Evolutionary conservation across 2,888 invertebrate species (phyloP).

Genomic region (Empis livida): DNA sequence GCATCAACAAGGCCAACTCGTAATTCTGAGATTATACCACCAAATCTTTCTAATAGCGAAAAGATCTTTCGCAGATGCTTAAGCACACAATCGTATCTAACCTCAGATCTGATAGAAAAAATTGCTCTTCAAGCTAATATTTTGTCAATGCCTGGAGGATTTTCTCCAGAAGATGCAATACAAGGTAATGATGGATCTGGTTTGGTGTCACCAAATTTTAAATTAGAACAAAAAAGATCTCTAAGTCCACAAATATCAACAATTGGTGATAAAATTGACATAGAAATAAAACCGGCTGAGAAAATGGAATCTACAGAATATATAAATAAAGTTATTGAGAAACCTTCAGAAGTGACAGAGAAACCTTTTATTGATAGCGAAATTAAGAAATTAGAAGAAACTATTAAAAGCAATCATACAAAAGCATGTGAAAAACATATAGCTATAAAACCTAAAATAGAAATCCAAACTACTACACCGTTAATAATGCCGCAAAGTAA

Average conservation of each 20-base stretch:
- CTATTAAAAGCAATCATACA: too few species aligned
- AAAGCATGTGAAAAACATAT: too few species aligned
- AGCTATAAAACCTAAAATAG: too few species aligned
- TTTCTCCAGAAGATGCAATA: slow-evolving; percentile 7
- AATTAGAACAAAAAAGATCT: slow-evolving; percentile 8
- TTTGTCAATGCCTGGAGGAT: slow-evolving; percentile 6
- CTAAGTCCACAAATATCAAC: slow-evolving; percentile 5
- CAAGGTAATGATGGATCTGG: slow-evolving; percentile 9
- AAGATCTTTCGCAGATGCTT: slow-evolving; percentile 8
- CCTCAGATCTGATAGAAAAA: slow-evolving; percentile 12
- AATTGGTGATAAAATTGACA: neutral
- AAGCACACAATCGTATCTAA: slow-evolving; percentile 13
- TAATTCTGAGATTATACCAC: slow-evolving; percentile 2
- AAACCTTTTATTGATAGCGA: too few species aligned
- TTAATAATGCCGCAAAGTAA: neutral
- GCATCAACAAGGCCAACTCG: neutral
- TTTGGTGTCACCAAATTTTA: slow-evolving; percentile 12
- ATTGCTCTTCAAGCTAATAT: slow-evolving; percentile 11
- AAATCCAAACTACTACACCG: too few species aligned
- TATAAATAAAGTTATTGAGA: too few species aligned
- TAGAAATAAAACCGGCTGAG: neutral
- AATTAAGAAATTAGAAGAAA: too few species aligned
- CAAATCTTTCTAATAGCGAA: slow-evolving; percentile 8
- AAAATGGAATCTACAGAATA: too few species aligned
- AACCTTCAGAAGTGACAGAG: too few species aligned